phyloP scores from a whole-genome alignment of 2,888 invertebrate genomes.

The Hirtodrosophila alboralis region DNA sequence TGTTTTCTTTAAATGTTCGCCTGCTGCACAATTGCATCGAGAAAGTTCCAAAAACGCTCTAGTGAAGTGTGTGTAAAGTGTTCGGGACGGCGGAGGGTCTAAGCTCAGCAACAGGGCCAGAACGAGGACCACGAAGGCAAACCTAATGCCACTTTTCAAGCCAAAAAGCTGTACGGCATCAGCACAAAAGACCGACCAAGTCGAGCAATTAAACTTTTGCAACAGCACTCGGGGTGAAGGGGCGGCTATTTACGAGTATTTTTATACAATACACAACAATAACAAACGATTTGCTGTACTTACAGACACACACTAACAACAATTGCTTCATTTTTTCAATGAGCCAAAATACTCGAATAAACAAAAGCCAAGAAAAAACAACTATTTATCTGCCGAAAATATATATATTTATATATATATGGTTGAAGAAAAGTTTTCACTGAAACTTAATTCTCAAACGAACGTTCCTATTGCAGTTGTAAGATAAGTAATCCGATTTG shows the following conservation, averaged over 20 bases:
- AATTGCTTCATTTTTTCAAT: slow-evolving; percentile 1
- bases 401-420: too few species aligned
- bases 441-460: too few species aligned
- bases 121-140: background rate
- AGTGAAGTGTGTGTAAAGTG: slow-evolving; percentile 43
- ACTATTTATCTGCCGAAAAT: too few species aligned
- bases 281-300: slow-evolving; percentile 50
- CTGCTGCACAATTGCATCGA: slow-evolving; percentile 15
- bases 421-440: too few species aligned
- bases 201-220: slow-evolving; percentile 70
- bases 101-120: too few species aligned
- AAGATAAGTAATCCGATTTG: too few species aligned
- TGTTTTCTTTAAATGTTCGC: slow-evolving; percentile 34
- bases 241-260: slow-evolving; percentile 12
- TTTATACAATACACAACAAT: slow-evolving; percentile 39
- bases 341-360: slow-evolving; percentile 5
- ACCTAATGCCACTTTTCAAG: slow-evolving; percentile 8
- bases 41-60: slow-evolving; percentile 34
- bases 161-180: slow-evolving; percentile 30
- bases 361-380: too few species aligned
- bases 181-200: slow-evolving; percentile 49
- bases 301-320: slow-evolving; percentile 12
- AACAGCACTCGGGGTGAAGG: slow-evolving; percentile 18
- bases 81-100: background rate
- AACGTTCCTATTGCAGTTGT: too few species aligned